phyloP scores from a whole-genome alignment of 1,140 invertebrate species.

The Zelostemma sp. region DNA sequence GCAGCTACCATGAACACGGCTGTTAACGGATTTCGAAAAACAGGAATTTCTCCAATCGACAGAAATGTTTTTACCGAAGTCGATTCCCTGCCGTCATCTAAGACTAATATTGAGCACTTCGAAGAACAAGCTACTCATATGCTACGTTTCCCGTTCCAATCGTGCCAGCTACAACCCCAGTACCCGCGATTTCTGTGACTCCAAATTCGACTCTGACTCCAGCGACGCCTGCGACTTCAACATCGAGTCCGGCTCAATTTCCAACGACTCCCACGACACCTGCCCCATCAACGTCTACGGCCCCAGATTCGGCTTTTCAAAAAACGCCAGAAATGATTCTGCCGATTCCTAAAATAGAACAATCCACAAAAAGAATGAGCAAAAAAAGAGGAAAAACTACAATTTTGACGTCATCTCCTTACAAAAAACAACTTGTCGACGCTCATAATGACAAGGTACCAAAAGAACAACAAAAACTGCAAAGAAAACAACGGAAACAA shows the following conservation, averaged over 20 bases:
- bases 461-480: too few species aligned
- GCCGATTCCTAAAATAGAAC: background rate
- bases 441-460: too few species aligned
- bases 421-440: background rate
- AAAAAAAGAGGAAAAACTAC: slow-evolving; percentile 1
- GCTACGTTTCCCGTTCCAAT: background rate
- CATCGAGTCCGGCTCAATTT: background rate
- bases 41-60: slow-evolving; percentile 54
- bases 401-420: background rate
- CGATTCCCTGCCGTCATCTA: slow-evolving; percentile 7
- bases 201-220: too few species aligned
- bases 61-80: slow-evolving; percentile 43
- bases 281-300: background rate
- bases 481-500: too few species aligned
- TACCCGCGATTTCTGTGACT: background rate
- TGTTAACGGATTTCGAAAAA: slow-evolving; percentile 52
- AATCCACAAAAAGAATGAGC: background rate
- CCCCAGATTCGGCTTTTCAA: background rate
- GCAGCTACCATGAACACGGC: slow-evolving; percentile 52
- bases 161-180: background rate
- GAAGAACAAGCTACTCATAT: slow-evolving; percentile 24
- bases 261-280: background rate
- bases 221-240: too few species aligned
- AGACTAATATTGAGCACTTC: slow-evolving; percentile 4
- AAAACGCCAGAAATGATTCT: background rate